Evolutionary conservation across 1,140 invertebrate species (phyloP).

Genomic region (Diorhabda sublineata): DNA sequence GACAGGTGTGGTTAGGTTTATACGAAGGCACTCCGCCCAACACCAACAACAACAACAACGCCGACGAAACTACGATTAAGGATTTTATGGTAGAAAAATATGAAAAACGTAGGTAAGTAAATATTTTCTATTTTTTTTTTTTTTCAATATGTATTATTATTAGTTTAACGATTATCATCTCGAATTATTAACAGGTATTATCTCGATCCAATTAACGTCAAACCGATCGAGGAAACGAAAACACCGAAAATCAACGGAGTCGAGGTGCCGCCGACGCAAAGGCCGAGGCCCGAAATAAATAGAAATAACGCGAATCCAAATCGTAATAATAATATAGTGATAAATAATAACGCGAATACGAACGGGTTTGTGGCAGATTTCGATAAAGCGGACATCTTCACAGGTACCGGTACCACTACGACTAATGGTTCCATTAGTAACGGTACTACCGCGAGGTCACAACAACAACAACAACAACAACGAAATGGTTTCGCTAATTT

Average conservation of each 20-base stretch:
- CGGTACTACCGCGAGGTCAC: neutral
- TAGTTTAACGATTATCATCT: conserved; percentile 1
- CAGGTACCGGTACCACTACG: conserved; percentile 33
- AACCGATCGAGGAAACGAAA: conserved; percentile 18
- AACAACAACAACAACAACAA: neutral
- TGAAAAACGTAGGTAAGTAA: conserved; percentile 66
- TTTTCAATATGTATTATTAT: too few relatives aligned
- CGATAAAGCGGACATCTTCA: conserved; percentile 55
- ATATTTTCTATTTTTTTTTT: neutral
- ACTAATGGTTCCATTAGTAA: neutral
- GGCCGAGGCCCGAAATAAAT: conserved; percentile 28
- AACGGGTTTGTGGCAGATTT: conserved; percentile 61
- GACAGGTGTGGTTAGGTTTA: conserved; percentile 84
- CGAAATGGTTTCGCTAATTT: conserved; percentile 63
- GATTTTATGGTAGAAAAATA: conserved; percentile 93
- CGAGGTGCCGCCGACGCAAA: conserved; percentile 12
- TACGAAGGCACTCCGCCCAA: conserved; percentile 59
- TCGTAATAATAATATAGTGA: conserved; percentile 12
- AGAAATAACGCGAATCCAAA: conserved; percentile 14
- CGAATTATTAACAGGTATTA: conserved; percentile 53
- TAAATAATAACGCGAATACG: conserved; percentile 26
- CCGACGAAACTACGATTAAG: conserved; percentile 85
- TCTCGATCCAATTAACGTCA: conserved; percentile 55
- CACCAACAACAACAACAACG: conserved; percentile 47
- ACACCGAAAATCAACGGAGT: conserved; percentile 14